phyloP scores from a whole-genome alignment of 2,797 vertebrate species.

The Cyclura pinguis region DNA sequence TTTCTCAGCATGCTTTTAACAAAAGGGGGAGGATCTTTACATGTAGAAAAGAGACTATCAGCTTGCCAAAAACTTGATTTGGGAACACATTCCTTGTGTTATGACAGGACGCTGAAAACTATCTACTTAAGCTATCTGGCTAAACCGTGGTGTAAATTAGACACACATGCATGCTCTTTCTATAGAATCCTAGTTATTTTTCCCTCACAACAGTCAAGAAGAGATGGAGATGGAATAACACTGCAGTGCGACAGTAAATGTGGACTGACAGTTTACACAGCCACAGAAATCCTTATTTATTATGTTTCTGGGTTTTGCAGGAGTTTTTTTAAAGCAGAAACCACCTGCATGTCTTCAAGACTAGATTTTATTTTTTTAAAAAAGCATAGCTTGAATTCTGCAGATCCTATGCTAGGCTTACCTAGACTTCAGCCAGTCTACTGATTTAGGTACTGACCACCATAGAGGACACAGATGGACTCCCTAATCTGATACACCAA shows the following conservation, averaged over 20 bases:
- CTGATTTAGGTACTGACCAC: neutral
- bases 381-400: neutral
- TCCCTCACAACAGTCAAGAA: neutral
- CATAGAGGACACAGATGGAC: neutral
- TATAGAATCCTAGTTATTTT: neutral
- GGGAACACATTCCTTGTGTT: neutral
- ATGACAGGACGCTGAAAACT: neutral
- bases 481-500: neutral
- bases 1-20: neutral
- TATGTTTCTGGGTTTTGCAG: fast-evolving
- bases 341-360: neutral
- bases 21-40: no score
- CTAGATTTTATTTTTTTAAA: neutral
- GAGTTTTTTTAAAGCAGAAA: neutral
- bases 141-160: neutral
- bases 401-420: neutral
- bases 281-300: neutral
- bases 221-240: neutral
- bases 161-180: no score
- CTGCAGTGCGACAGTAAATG: neutral
- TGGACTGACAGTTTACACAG: neutral
- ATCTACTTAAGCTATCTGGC: no score
- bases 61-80: neutral
- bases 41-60: neutral
- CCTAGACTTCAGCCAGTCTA: neutral